Evolutionary conservation across 1,140 invertebrate genomes (phyloP).

Genomic region (Teleogryllus occipitalis): DNA sequence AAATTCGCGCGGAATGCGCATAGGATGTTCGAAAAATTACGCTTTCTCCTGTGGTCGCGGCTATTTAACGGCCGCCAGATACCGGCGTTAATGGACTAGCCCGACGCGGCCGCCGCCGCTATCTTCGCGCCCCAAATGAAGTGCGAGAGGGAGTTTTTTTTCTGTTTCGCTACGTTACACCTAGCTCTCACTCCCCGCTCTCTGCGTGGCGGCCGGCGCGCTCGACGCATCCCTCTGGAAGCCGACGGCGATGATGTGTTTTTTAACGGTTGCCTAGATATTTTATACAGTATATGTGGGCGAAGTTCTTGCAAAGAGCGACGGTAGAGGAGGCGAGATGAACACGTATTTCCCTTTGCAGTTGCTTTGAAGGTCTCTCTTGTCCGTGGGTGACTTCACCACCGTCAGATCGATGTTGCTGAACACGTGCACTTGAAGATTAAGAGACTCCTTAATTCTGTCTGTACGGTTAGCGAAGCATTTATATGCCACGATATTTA

Average conservation of each 20-base stretch:
- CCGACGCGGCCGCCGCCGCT: background rate
- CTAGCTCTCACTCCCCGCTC: background rate
- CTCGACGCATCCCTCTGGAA: no score
- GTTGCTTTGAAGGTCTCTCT: background rate
- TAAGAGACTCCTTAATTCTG: no score
- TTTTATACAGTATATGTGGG: background rate
- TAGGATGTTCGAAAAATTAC: conserved; percentile 1
- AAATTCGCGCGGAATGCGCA: conserved; percentile 3
- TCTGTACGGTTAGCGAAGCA: no score
- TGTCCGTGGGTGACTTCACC: no score
- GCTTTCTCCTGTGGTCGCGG: background rate
- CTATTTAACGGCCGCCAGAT: background rate
- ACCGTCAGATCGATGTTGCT: no score
- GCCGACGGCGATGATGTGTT: background rate
- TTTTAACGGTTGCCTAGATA: background rate
- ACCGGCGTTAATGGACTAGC: background rate
- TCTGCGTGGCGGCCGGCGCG: background rate
- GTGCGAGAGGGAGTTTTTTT: background rate
- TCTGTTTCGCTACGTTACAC: background rate
- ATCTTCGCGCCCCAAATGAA: background rate
- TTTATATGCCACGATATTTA: no score
- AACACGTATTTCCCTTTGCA: background rate
- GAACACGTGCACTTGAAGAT: no score
- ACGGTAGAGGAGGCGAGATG: background rate
- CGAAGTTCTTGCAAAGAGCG: background rate